Conservation (phyloP, 2,888 invertebrate species). For the Petrolisthes manimaculis region DNA sequence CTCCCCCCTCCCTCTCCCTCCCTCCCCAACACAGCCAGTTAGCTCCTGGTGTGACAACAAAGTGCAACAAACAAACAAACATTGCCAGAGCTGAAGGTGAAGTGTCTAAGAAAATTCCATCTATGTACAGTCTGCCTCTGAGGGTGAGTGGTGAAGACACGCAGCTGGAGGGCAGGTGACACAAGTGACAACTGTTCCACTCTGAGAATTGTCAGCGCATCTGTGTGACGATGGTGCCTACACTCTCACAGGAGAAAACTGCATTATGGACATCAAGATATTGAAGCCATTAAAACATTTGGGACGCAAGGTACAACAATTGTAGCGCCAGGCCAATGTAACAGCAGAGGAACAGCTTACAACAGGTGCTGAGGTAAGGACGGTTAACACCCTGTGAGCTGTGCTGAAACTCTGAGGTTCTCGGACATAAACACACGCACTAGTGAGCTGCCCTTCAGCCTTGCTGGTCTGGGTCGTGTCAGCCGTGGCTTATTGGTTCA, state of each 20-base stretch:
- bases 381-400: slow-evolving; percentile 1
- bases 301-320: neutral
- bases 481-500: slow-evolving; percentile 5
- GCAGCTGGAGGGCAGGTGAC: slow-evolving; percentile 13
- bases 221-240: slow-evolving; percentile 54
- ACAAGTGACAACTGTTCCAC: slow-evolving; percentile 14
- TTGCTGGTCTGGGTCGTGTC: slow-evolving; percentile 13
- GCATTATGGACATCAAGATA: slow-evolving; percentile 14
- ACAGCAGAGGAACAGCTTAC: slow-evolving; percentile 17
- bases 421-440: slow-evolving; percentile 12
- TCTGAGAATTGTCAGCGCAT: slow-evolving; percentile 10
- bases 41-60: slow-evolving; percentile 12
- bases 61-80: slow-evolving; percentile 18
- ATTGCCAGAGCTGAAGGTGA: slow-evolving; percentile 9
- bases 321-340: neutral
- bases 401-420: neutral
- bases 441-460: slow-evolving; percentile 15
- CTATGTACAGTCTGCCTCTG: slow-evolving; percentile 1
- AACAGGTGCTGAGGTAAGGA: slow-evolving; percentile 7
- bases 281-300: neutral
- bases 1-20: slow-evolving; percentile 16
- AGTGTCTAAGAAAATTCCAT: slow-evolving; percentile 16
- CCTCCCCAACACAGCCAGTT: slow-evolving; percentile 18
- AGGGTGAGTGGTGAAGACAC: slow-evolving; percentile 15
- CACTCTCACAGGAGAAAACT: slow-evolving; percentile 54